Percentiles rank a stretch among this genome's conserved stretches.
phyloP scores from a whole-genome alignment of 2,113 vertebrate genomes.

The Athene noctua region DNA sequence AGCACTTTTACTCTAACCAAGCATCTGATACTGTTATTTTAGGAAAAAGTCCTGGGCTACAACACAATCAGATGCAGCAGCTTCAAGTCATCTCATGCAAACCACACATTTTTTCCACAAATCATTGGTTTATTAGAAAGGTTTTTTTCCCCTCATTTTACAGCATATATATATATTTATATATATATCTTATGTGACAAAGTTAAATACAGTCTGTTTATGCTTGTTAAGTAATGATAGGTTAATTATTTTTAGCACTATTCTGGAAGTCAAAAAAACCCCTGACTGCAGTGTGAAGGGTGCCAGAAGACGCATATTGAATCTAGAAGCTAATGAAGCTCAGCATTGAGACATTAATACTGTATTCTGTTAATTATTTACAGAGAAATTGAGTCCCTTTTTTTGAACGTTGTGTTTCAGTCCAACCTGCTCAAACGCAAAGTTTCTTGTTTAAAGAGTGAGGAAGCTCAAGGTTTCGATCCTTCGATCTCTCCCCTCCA shows the following conservation, averaged over 20 bases:
- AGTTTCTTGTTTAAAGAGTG: not conserved
- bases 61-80: not conserved
- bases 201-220: constrained; percentile 78
- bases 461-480: not conserved
- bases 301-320: not conserved
- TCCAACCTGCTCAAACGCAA: not conserved
- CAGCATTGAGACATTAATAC: constrained; percentile 66
- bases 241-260: constrained; percentile 65
- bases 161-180: constrained; percentile 72
- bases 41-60: not conserved
- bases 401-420: not conserved
- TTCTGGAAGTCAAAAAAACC: constrained; percentile 41
- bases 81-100: not conserved
- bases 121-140: constrained; percentile 80
- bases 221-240: constrained; percentile 64
- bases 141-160: constrained; percentile 71
- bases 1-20: not conserved
- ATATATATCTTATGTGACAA: constrained; percentile 75
- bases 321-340: constrained; percentile 62
- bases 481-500: not conserved
- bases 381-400: constrained; percentile 61
- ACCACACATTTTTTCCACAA: constrained; percentile 59
- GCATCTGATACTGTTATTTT: not conserved
- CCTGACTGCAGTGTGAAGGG: not conserved
- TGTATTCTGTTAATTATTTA: constrained; percentile 67